Evolutionary conservation across 2,888 invertebrate genomes (phyloP).

Genomic region (Rhodophaea formosa): DNA sequence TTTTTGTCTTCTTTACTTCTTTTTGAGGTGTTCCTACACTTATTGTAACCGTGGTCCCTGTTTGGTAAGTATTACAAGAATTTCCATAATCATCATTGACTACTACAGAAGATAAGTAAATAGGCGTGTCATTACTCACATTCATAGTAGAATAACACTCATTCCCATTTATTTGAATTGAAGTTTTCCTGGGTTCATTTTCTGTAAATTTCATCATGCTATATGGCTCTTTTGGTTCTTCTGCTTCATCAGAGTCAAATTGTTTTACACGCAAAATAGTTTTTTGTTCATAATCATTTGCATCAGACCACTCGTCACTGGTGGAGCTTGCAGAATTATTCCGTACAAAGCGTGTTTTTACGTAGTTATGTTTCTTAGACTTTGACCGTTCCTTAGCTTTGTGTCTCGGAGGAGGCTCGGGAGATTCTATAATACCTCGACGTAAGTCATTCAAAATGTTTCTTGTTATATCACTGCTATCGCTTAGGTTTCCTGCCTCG

Average conservation of each 20-base stretch:
- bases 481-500: slow-evolving; percentile 65
- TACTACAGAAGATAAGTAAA: slow-evolving; percentile 87
- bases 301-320: slow-evolving; percentile 77
- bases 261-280: slow-evolving; percentile 69
- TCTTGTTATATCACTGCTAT: slow-evolving; percentile 69
- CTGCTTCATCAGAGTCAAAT: slow-evolving; percentile 74
- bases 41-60: slow-evolving; percentile 83
- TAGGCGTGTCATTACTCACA: slow-evolving; percentile 84
- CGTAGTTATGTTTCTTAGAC: slow-evolving; percentile 73
- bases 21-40: slow-evolving; percentile 79
- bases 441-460: slow-evolving; percentile 65
- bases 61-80: slow-evolving; percentile 70
- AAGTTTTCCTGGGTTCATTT: slow-evolving; percentile 81
- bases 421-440: slow-evolving; percentile 68
- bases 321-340: slow-evolving; percentile 73
- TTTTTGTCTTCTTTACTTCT: slow-evolving; percentile 68
- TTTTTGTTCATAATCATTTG: slow-evolving; percentile 72
- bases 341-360: slow-evolving; percentile 73
- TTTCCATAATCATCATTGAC: slow-evolving; percentile 82
- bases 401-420: slow-evolving; percentile 73
- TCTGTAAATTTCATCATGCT: slow-evolving; percentile 48
- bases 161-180: slow-evolving; percentile 87
- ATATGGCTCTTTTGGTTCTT: slow-evolving; percentile 45
- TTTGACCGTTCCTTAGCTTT: slow-evolving; percentile 62
- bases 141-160: slow-evolving; percentile 89